These are phyloP conservation scores for Philonicus albiceps DNA, from an alignment of 2,888 invertebrate species.

Conservation along the genomic window DNA sequence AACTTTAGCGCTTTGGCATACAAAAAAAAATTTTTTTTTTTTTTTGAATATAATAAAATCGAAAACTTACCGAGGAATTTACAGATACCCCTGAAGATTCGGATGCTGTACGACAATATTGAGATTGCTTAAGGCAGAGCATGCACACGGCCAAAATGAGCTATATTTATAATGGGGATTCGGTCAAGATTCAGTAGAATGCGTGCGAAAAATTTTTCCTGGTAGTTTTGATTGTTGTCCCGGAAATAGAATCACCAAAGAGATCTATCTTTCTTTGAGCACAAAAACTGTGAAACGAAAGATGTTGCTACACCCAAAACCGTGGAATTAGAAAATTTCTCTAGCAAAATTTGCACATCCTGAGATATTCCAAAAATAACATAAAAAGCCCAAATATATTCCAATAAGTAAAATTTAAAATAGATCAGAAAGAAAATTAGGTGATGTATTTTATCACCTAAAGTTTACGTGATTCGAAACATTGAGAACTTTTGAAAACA, in stretches of 20 bases:
- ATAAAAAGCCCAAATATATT: too few species aligned
- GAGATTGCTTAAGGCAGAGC: background rate
- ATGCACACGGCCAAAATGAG: background rate
- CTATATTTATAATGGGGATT: background rate
- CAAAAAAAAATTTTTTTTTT: too few species aligned
- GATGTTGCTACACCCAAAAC: too few species aligned
- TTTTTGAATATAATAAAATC: background rate
- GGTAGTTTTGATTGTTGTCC: background rate
- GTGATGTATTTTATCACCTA: too few species aligned
- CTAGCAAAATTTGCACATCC: too few species aligned
- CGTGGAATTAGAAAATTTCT: too few species aligned
- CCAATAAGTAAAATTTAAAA: too few species aligned
- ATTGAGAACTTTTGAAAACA: too few species aligned
- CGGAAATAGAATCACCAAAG: background rate
- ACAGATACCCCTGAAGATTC: background rate
- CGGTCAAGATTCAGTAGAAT: background rate
- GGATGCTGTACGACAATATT: background rate
- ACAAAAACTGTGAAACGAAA: background rate
- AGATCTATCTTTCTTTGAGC: background rate
- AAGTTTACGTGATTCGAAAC: too few species aligned
- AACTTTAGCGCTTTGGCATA: background rate
- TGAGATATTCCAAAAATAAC: too few species aligned
- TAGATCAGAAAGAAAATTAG: too few species aligned
- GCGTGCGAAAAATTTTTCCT: background rate
- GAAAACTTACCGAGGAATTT: background rate